These are phyloP conservation scores for Falcaria lacertinaria DNA, from an alignment of 2,888 invertebrate species.

Conservation along the genomic window DNA sequence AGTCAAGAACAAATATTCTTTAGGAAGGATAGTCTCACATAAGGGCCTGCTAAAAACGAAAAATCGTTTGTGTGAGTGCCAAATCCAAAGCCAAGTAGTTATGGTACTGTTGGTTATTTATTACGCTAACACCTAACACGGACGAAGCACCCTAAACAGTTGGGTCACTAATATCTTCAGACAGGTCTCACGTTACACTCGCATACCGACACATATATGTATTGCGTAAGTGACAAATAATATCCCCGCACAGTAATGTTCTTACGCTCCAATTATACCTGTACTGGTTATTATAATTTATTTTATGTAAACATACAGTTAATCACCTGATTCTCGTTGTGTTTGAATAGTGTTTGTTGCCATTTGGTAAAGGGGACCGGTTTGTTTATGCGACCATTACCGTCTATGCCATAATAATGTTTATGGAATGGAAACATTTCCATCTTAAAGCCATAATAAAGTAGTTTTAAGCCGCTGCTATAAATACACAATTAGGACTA, in stretches of 20 bases:
- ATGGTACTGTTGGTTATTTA: slow-evolving; percentile 12
- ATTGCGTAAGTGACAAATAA: slow-evolving; percentile 41
- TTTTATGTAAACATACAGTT: slow-evolving; percentile 46
- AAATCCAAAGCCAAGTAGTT: too few species aligned
- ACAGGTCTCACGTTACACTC: slow-evolving; percentile 53
- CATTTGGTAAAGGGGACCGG: not conserved
- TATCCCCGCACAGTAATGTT: slow-evolving; percentile 46
- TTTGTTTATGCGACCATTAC: not conserved
- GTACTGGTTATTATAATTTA: slow-evolving; percentile 51
- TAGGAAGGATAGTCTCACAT: too few species aligned
- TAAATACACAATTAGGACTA: too few species aligned
- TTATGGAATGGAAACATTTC: too few species aligned
- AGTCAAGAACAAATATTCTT: too few species aligned
- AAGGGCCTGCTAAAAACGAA: too few species aligned
- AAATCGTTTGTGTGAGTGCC: too few species aligned
- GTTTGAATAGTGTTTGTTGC: slow-evolving; percentile 6
- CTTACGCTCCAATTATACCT: slow-evolving; percentile 64
- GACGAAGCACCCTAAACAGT: slow-evolving; percentile 35
- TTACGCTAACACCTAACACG: slow-evolving; percentile 31
- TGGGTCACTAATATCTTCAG: slow-evolving; percentile 41
- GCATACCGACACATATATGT: slow-evolving; percentile 31
- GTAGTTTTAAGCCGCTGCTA: too few species aligned
- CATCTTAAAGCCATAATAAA: too few species aligned
- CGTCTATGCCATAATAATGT: not conserved
- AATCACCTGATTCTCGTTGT: slow-evolving; percentile 22